Evolutionary conservation across 2,888 invertebrate species (phyloP).

Genomic region (Stramonita haemastoma): DNA sequence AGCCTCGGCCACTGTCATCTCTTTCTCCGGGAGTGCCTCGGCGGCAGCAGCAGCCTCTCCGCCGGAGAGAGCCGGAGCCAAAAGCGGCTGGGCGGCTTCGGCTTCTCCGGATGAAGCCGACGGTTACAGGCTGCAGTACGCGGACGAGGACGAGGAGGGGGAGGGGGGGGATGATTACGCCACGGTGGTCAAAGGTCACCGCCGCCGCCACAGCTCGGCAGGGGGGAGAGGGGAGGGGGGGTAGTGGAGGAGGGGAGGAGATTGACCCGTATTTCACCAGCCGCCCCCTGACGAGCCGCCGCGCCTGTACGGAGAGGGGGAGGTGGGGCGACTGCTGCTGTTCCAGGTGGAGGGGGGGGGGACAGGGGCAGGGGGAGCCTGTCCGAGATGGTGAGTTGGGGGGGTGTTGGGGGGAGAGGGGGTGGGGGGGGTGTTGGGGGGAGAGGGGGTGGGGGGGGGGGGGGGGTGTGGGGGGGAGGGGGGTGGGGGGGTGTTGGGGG

Average conservation of each 20-base stretch:
- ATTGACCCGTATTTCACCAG: constrained; percentile 36
- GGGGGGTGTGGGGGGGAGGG: neutral
- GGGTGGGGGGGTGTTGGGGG: neutral
- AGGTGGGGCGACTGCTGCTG: neutral
- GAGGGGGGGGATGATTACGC: constrained; percentile 28
- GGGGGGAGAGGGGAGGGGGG: neutral
- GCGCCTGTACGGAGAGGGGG: constrained; percentile 42
- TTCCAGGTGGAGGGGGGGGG: neutral
- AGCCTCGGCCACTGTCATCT: neutral
- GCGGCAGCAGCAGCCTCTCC: neutral
- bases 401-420: neutral
- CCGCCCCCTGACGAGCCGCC: constrained; percentile 48
- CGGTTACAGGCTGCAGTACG: constrained; percentile 21
- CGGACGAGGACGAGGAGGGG: constrained; percentile 12
- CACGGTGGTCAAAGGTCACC: constrained; percentile 29
- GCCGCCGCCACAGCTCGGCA: neutral
- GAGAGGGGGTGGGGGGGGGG: neutral
- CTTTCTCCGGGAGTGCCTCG: constrained; percentile 5
- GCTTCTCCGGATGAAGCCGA: neutral
- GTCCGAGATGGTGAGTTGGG: neutral
- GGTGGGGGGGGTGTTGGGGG: neutral
- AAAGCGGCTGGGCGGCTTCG: neutral
- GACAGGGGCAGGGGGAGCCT: constrained; percentile 10
- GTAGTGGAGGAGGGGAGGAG: constrained; percentile 28
- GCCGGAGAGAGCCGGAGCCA: neutral